Evolutionary conservation across 2,113 vertebrate species (phyloP).

Genomic region (Sturnira hondurensis): DNA sequence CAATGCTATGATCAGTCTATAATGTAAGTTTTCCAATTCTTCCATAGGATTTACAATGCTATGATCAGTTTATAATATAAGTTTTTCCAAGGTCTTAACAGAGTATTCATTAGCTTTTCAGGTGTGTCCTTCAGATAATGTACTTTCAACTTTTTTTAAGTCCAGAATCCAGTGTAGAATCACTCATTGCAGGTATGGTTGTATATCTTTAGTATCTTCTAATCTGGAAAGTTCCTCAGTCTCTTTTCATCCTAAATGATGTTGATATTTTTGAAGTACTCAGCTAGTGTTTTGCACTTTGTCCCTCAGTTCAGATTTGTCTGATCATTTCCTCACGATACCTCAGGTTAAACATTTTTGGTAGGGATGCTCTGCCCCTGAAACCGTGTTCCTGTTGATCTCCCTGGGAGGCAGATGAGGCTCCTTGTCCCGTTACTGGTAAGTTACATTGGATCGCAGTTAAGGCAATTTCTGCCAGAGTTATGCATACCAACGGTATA

Average conservation of each 20-base stretch:
- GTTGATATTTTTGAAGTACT: neutral
- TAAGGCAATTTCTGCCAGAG: neutral
- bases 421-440: neutral
- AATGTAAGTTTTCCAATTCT: neutral
- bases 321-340: neutral
- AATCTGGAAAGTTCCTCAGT: neutral
- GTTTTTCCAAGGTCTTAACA: too few relatives aligned
- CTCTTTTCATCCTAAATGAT: neutral
- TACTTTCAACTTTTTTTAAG: neutral
- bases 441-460: neutral
- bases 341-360: neutral
- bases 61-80: neutral
- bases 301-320: neutral
- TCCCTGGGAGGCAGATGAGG: neutral
- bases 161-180: neutral
- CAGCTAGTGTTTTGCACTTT: neutral
- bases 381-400: neutral
- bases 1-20: neutral
- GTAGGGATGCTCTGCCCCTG: neutral
- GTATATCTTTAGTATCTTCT: neutral
- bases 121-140: too few relatives aligned
- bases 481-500: neutral
- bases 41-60: too few relatives aligned
- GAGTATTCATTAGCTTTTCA: too few relatives aligned
- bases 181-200: neutral